Percentiles rank a stretch among this genome's conserved stretches.
These are phyloP conservation scores for Hippocampus zosterae DNA, from an alignment of 2,113 vertebrate species.

Conservation along the genomic window DNA sequence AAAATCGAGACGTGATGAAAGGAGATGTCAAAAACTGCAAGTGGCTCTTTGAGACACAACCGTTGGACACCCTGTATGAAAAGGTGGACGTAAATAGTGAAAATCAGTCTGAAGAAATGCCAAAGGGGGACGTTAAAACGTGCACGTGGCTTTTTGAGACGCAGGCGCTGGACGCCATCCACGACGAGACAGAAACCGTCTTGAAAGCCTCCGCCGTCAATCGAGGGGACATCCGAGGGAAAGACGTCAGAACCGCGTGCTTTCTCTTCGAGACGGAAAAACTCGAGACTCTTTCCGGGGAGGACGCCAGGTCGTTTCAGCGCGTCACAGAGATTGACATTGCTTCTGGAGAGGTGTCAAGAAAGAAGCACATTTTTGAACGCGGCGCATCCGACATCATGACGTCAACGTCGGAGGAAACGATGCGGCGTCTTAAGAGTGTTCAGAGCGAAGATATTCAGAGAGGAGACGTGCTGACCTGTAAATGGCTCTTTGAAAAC, in stretches of 20 bases:
- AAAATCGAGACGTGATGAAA: constrained; percentile 72
- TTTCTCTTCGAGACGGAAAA: constrained; percentile 89
- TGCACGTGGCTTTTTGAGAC: constrained; percentile 90
- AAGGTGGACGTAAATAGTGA: constrained; percentile 65
- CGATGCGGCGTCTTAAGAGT: constrained; percentile 77
- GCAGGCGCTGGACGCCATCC: constrained; percentile 80
- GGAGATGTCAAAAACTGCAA: constrained; percentile 87
- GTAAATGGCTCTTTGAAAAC: constrained; percentile 88
- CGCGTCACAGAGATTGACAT: constrained; percentile 79
- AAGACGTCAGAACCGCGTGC: constrained; percentile 79
- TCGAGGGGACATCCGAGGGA: constrained; percentile 81
- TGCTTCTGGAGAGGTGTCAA: constrained; percentile 82
- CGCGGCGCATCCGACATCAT: constrained; percentile 80
- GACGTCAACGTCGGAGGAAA: constrained; percentile 79
- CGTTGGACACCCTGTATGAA: constrained; percentile 85
- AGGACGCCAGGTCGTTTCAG: constrained; percentile 73
- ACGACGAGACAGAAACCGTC: constrained; percentile 70
- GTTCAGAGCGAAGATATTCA: constrained; percentile 81
- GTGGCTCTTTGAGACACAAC: constrained; percentile 92
- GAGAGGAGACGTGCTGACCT: constrained; percentile 81
- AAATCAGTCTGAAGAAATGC: constrained; percentile 68
- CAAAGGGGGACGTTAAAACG: constrained; percentile 84
- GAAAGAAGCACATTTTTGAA: constrained; percentile 86
- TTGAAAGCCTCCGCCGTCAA: constrained; percentile 74
- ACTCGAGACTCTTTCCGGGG: constrained; percentile 76